Percentiles rank a stretch among this genome's conserved stretches.
These are phyloP conservation scores for Misgurnus mizolepis DNA, from an alignment of 2,113 vertebrate genomes.

Conservation along the genomic window DNA sequence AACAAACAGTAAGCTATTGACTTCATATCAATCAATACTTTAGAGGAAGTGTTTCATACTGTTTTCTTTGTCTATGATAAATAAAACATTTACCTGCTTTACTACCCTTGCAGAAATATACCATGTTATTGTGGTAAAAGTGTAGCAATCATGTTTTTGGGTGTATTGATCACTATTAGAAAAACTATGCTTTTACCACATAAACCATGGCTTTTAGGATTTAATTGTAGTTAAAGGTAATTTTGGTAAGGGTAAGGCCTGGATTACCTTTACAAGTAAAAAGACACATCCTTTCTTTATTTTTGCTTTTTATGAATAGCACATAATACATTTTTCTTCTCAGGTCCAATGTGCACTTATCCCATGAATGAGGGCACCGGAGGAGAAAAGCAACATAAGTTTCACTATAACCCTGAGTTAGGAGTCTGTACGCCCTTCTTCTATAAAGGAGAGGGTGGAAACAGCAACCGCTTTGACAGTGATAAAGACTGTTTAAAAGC, in stretches of 20 bases:
- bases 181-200: no score
- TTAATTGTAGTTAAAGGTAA: no score
- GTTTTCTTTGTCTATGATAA: no score
- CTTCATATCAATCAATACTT: not conserved
- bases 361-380: slow-evolving; percentile 31
- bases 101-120: no score
- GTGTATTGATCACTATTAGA: no score
- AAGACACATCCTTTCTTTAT: not conserved
- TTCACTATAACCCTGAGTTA: not conserved
- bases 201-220: no score
- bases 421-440: slow-evolving; percentile 49
- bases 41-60: not conserved
- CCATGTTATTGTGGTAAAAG: no score
- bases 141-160: no score
- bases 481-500: slow-evolving; percentile 45
- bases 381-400: not conserved
- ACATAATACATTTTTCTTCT: not conserved
- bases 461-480: slow-evolving; percentile 43
- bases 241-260: no score
- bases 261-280: not conserved
- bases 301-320: not conserved
- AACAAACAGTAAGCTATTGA: slow-evolving; percentile 20
- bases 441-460: slow-evolving; percentile 55
- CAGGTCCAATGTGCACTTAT: slow-evolving; percentile 42
- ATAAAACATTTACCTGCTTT: no score